A percentile compares a stretch with the other conserved stretches of the same genome.
These are phyloP conservation scores for Psilanteris sp. DNA, from an alignment of 1,140 invertebrate genomes.

Conservation along the genomic window DNA sequence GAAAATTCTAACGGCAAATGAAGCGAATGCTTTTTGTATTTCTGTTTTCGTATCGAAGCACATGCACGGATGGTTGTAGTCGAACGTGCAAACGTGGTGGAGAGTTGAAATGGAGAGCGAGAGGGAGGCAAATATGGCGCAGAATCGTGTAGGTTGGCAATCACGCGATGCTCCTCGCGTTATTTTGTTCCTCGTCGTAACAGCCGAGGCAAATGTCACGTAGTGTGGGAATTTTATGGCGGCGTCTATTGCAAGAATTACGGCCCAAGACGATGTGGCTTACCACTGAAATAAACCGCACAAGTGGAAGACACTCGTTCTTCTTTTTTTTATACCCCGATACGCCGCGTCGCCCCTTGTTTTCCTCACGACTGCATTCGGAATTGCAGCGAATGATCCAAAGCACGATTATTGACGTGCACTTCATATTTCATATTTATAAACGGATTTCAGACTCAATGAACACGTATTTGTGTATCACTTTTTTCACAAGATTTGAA, in stretches of 20 bases:
- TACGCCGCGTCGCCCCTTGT: slow-evolving; percentile 15
- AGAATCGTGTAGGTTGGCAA: slow-evolving; percentile 65
- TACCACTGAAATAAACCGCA: slow-evolving; percentile 46
- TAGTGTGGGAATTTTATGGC: slow-evolving; percentile 67
- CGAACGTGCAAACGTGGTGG: slow-evolving; percentile 7
- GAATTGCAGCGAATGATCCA: slow-evolving; percentile 26
- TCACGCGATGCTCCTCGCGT: slow-evolving; percentile 68
- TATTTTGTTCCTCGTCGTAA: slow-evolving; percentile 64
- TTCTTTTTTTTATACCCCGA: slow-evolving; percentile 32
- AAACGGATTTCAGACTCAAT: slow-evolving; percentile 5
- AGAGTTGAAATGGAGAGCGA: slow-evolving; percentile 25
- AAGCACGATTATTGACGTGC: slow-evolving; percentile 29
- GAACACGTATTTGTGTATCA: too few species aligned
- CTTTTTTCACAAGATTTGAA: too few species aligned
- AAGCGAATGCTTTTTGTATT: slow-evolving; percentile 10
- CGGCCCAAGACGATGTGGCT: slow-evolving; percentile 47
- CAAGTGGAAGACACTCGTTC: slow-evolving; percentile 17
- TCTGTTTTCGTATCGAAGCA: neutral
- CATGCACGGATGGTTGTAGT: slow-evolving; percentile 3
- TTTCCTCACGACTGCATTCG: slow-evolving; percentile 16
- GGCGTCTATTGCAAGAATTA: slow-evolving; percentile 66
- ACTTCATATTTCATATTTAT: slow-evolving; percentile 17
- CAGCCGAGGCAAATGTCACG: slow-evolving; percentile 67
- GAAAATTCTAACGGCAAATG: slow-evolving; percentile 8
- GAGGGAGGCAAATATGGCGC: slow-evolving; percentile 47